Evolutionary conservation across 2,797 vertebrate genomes (phyloP), one percentile per base, ranked within the genome.

Genomic region (Anabacerthia variegaticeps): DNA sequence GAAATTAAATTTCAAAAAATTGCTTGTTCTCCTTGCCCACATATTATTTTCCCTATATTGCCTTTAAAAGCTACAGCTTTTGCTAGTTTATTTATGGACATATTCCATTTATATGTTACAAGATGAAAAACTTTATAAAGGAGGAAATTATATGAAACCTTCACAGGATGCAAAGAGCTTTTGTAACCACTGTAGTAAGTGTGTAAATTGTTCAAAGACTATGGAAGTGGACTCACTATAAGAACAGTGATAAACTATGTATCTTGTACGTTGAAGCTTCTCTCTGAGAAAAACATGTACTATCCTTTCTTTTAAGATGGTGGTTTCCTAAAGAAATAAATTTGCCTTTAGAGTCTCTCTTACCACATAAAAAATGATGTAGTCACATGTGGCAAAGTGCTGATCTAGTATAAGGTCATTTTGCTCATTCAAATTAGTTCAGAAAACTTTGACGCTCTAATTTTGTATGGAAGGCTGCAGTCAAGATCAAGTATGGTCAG

Each of bases 221-320:
- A 9, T 34, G 18, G 30, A 80, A 20, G 24, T 54, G 10, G 23
- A 28, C 23, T 72, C 5, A 15, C 12, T 30, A 1, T 61, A 66
- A 1, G 0, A 83, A 54, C 34, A 20, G 14, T 58, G n/a, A 54
- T 27, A 74, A 74, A 80, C 23, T 39, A 21, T 1, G 0, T 4
- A 3, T 43, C 28, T 71, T 43, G 17, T 39, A 82, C 71, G 2
- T 28, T 77, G 67, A 79, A 85, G 39, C 3, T 69, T 82, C 34
- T 67, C 10, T 56, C 17, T 71, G n/a, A 59, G 32, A 81, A 86
- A 76, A 58, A 36, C 5, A 3, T 12, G 20, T n/a, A 8, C 11
- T 36, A 34, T 2, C 3, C 1, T 43, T 93, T 93, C 15, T 65
- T 41, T 51, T 79, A 81, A 68, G 62, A 71, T 1, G 2, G 9